Base-by-base conservation (phyloP, 2,888 invertebrate genomes). In the Napeogenes inachia region DNA sequence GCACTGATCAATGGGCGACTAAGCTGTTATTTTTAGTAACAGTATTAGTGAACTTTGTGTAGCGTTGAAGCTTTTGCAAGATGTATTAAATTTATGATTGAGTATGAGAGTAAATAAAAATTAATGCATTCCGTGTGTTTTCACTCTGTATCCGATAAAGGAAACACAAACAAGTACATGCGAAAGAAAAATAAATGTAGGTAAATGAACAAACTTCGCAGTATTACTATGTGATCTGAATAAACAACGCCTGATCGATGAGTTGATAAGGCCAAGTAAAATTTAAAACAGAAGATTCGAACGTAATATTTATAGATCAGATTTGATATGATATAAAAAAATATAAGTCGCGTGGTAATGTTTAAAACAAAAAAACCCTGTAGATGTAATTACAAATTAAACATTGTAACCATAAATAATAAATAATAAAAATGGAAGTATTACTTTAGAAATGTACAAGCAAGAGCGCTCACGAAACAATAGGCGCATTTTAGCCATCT, bases 201-300 rank as follows among this genome's bases (percentile, higher is more conserved):
- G 82, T 81, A 87, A 87, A 87, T 83, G 84, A 85, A 84, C 75
- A 81, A 83, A 84, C 78, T 86, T 84, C 79, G 81, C 75, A 76
- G 82, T 79, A 83, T 85, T 80, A 83, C 78, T 76, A 72, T 85
- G 85, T 86, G 87, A 82, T 76, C 77, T 82, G 86, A 88, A 87
- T 87, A 85, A 83, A 81, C 86, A 85, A 82, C 75, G 76, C 69
- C 75, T 83, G 85, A 85, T 88, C 84, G 84, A 87, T 85, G 82
- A 75, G 80, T 83, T 87, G 87, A 87, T 87, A 87, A 86, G 82
- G 75, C 79, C 77, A 80, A 83, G 80, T 82, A 83, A 84, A 82
- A 78, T 87, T 85, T 83, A 80, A 84, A 84, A 77, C 82, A 57
- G 50, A 35, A 13, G 61, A 30, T 57, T 58, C 21, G 13, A 42